Evolutionary conservation across 2,797 vertebrate species (phyloP), one percentile per base, ranked within the genome.

Genomic region (Anguilla megastoma): DNA sequence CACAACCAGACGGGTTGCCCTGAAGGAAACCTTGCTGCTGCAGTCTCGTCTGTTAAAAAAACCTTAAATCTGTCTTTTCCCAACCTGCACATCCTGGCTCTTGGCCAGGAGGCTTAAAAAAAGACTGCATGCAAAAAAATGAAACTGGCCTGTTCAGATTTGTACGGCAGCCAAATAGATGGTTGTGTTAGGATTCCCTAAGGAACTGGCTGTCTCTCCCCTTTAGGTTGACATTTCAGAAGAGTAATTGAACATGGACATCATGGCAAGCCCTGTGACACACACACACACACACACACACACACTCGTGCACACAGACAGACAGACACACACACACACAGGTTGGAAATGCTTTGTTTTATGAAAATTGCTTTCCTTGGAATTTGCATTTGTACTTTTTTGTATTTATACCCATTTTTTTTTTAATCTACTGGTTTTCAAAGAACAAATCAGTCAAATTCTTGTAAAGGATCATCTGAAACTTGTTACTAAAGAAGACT

Each of bases 121-220:
- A 84, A 66, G 52, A 30, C 85, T 6, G 48, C 16, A 74, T n/a
- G 84, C 4, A 80, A 21, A 36, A 41, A 84, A 86, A 88, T 88
- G 79, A 89, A 90, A 88, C 83, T 83, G 30, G 33, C 85, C 85
- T 56, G 87, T 85, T 91, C 60, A 87, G 69, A 87, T 45, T 66
- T 85, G 84, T 71, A 83, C 90, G 76, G 89, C 85, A 89, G 89
- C 88, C 89, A 91, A 91, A 89, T 85, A 86, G 90, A 90, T 86
- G 80, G 82, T 84, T 88, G 85, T 88, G 88, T 85, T 88, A 66
- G 21, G 58, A 88, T 89, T 90, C 87, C 86, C 85, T 84, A 36
- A 85, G 84, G 89, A 88, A 24, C 87, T 54, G 80, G 82, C 88
- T 91, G 80, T 76, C 7, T 27, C n/a, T 60, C 83, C 89, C 54